Evolutionary conservation across 2,797 vertebrate genomes (phyloP).

Genomic region (Avahi laniger): DNA sequence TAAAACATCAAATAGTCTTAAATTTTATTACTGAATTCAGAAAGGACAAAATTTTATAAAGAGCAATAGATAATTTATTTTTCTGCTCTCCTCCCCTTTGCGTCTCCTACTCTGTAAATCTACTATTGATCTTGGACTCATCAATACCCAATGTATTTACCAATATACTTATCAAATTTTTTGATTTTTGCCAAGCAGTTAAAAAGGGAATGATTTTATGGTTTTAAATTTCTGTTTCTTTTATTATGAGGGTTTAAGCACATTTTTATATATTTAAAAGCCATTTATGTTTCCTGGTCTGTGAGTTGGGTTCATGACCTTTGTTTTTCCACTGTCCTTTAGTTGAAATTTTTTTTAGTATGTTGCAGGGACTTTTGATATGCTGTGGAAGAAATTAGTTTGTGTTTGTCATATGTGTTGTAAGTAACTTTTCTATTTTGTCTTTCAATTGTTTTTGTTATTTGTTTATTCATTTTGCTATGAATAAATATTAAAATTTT

Average conservation of each 20-base stretch:
- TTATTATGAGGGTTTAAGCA: background rate
- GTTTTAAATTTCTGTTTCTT: background rate
- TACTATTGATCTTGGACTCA: background rate
- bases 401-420: background rate
- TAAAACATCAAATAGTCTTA: background rate
- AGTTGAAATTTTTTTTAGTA: background rate
- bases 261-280: background rate
- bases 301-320: background rate
- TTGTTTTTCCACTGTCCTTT: background rate
- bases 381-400: background rate
- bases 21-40: conserved; percentile 13
- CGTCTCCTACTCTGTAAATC: background rate
- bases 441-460: background rate
- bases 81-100: background rate
- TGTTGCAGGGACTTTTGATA: background rate
- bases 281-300: background rate
- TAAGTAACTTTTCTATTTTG: background rate
- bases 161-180: background rate
- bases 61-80: background rate
- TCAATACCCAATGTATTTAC: background rate
- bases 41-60: background rate
- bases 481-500: background rate
- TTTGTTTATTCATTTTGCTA: background rate
- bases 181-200: background rate
- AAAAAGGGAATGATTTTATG: background rate